Evolutionary conservation across 2,888 invertebrate genomes (phyloP).

Genomic region (Acheta domesticus): DNA sequence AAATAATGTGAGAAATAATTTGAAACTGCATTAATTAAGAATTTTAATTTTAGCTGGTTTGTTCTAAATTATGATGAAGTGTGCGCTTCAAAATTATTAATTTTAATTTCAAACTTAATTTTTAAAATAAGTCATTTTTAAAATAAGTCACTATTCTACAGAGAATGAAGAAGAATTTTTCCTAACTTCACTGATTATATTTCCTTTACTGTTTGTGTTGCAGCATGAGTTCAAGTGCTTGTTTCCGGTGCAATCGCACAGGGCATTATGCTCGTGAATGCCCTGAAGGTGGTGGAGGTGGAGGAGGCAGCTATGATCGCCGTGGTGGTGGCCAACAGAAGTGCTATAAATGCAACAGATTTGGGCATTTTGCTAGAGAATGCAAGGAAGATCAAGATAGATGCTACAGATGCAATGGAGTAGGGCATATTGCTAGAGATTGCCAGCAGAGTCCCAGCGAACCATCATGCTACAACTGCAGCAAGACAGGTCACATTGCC

Average conservation of each 20-base stretch:
- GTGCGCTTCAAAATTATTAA: no score
- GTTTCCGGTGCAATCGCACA: conserved; percentile 88
- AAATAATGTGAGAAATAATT: no score
- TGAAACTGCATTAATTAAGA: no score
- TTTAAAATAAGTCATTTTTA: no score
- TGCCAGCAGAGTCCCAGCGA: conserved; percentile 64
- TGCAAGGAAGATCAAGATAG: conserved; percentile 91
- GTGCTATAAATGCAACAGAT: conserved; percentile 94
- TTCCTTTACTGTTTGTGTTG: neutral
- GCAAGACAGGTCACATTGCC: conserved; percentile 84
- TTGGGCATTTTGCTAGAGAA: conserved; percentile 88
- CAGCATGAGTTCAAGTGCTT: conserved; percentile 75
- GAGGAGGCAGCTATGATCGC: conserved; percentile 44
- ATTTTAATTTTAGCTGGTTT: no score
- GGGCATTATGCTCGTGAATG: conserved; percentile 95
- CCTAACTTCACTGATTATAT: neutral
- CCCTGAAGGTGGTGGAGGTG: conserved; percentile 53
- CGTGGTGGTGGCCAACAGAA: conserved; percentile 65
- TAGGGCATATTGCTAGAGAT: conserved; percentile 81
- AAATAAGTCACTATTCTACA: no score
- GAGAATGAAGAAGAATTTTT: no score
- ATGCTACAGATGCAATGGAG: conserved; percentile 67
- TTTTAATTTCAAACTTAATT: no score
- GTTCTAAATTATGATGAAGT: no score
- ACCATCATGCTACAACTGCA: conserved; percentile 93